These are phyloP conservation scores for Oreochromis aureus DNA, from an alignment of 2,113 vertebrate species.

Conservation along the genomic window DNA sequence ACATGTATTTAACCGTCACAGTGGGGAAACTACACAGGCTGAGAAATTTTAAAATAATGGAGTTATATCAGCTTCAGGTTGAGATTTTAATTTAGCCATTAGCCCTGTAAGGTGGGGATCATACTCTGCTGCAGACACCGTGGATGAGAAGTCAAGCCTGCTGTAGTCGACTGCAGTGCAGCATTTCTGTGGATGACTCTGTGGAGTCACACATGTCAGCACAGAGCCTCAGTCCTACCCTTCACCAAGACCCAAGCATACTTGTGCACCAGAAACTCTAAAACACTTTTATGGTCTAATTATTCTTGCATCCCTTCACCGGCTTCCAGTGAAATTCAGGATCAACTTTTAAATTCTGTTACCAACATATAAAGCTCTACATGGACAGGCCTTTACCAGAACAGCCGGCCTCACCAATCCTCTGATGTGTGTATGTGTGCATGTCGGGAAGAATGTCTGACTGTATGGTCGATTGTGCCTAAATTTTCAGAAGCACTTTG, in stretches of 20 bases:
- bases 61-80: not conserved
- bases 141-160: not conserved
- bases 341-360: not conserved
- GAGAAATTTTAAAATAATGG: not conserved
- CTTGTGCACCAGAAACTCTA: not conserved
- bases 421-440: not conserved
- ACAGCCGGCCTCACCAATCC: not conserved
- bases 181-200: not conserved
- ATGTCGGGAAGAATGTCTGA: not conserved
- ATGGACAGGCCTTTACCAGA: accelerated
- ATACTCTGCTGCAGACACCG: not conserved
- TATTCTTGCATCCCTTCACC: not conserved
- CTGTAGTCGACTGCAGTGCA: not conserved
- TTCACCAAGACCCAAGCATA: not conserved
- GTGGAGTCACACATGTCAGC: not conserved
- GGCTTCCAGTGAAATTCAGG: not conserved
- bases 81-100: not conserved
- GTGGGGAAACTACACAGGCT: not conserved
- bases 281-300: not conserved
- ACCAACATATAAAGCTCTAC: not conserved
- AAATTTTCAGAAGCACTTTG: not conserved
- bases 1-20: not conserved
- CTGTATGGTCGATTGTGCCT: not conserved
- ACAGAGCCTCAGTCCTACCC: not conserved
- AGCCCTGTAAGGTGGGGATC: not conserved